Conservation (phyloP, 1,140 invertebrate species). For the Lucilia cuprina region DNA sequence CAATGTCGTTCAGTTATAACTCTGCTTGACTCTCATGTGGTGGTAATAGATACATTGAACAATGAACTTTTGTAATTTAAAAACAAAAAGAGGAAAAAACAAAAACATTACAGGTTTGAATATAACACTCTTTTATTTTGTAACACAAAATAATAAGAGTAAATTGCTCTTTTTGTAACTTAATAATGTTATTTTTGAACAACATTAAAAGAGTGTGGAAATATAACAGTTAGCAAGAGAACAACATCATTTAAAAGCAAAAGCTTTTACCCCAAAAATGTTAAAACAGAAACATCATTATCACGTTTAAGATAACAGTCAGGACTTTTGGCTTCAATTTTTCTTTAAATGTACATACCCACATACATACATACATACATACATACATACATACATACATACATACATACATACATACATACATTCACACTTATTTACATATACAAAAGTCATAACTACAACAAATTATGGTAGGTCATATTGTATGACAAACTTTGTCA, state of each 20-base stretch:
- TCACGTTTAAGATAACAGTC: not conserved
- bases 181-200: not conserved
- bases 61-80: not conserved
- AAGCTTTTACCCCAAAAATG: not conserved
- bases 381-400: not conserved
- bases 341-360: not conserved
- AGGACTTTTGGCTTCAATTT: not conserved
- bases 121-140: not conserved
- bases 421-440: not conserved
- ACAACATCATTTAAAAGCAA: not conserved
- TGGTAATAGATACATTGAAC: not conserved
- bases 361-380: not conserved
- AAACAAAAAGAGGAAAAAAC: not conserved
- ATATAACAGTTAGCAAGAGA: not conserved
- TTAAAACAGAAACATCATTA: not conserved
- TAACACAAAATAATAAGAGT: not conserved
- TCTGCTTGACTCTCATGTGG: too few species aligned
- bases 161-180: not conserved
- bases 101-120: not conserved
- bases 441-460: not conserved
- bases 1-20: too few species aligned
- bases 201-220: not conserved
- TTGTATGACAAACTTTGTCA: not conserved
- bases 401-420: not conserved
- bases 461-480: slow-evolving; percentile 5